phyloP scores from a whole-genome alignment of 2,888 invertebrate genomes.

The Orthosia cruda region DNA sequence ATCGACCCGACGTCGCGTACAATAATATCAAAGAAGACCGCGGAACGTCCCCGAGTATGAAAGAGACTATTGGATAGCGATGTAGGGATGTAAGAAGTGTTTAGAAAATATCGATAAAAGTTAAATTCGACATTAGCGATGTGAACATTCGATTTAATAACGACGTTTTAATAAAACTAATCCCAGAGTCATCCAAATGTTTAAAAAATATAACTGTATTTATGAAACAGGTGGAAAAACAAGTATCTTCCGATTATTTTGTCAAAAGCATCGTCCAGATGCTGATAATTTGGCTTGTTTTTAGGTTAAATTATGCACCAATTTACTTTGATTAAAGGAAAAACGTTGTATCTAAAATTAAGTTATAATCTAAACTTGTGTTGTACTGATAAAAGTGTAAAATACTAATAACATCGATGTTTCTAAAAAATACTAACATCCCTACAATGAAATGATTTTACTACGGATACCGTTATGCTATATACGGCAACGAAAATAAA shows the following conservation, averaged over 20 bases:
- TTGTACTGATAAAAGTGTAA: too few relatives aligned
- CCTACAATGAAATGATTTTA: conserved; percentile 82
- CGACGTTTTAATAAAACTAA: background rate
- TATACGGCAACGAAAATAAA: conserved; percentile 89
- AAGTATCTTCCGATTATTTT: background rate
- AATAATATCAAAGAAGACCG: conserved; percentile 84
- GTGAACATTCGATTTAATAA: background rate
- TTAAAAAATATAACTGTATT: background rate
- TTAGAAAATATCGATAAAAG: conserved; percentile 56
- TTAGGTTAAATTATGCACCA: background rate
- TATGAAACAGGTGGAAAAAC: background rate
- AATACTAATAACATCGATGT: conserved; percentile 43
- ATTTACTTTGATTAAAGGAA: background rate
- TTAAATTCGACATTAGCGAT: conserved; percentile 19
- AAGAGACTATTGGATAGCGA: conserved; percentile 81
- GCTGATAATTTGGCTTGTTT: background rate
- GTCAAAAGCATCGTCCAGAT: background rate
- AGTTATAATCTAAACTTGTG: background rate
- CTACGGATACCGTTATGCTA: conserved; percentile 89
- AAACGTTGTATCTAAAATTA: background rate
- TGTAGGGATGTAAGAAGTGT: conserved; percentile 52
- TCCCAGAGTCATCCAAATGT: background rate
- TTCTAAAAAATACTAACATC: conserved; percentile 44
- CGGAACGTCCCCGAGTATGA: conserved; percentile 82
- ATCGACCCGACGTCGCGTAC: conserved; percentile 82